A percentile compares a stretch with the other conserved stretches of the same genome.
These are phyloP conservation scores for Rana temporaria DNA, from an alignment of 2,113 vertebrate species.

Conservation along the genomic window DNA sequence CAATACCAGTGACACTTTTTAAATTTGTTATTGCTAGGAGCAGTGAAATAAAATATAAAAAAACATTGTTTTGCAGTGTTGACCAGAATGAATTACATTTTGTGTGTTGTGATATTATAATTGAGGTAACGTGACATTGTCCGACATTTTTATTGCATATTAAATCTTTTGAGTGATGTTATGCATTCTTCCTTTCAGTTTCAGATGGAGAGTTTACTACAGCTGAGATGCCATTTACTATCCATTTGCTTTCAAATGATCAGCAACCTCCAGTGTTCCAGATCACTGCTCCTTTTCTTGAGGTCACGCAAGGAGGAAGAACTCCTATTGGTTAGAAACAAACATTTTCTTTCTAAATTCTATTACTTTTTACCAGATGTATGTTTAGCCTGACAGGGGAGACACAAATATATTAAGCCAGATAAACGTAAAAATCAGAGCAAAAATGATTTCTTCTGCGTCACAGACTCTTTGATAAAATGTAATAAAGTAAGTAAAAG, in stretches of 20 bases:
- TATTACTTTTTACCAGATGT: not conserved
- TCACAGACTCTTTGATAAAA: no score
- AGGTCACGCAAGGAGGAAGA: conserved; percentile 84
- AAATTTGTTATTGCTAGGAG: not conserved
- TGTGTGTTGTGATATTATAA: not conserved
- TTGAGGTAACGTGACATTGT: not conserved
- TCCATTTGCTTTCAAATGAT: conserved; percentile 82
- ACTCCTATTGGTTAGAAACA: conserved; percentile 83
- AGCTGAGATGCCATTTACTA: conserved; percentile 86
- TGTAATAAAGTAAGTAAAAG: no score
- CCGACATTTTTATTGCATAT: not conserved
- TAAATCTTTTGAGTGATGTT: conserved; percentile 11
- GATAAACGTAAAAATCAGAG: no score
- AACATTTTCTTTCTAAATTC: not conserved
- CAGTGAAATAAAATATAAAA: no score
- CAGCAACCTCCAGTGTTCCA: conserved; percentile 84
- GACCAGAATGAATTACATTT: not conserved
- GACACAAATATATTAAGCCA: no score
- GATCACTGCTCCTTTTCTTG: conserved; percentile 82
- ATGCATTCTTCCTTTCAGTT: conserved; percentile 69
- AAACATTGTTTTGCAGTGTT: not conserved
- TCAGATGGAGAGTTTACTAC: conserved; percentile 86
- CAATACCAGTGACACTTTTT: not conserved
- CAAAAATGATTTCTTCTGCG: no score
- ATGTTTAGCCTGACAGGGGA: no score